Percentiles rank a stretch among this genome's conserved stretches.
phyloP scores from a whole-genome alignment of 2,888 invertebrate species.

The Lycaena phlaeas region DNA sequence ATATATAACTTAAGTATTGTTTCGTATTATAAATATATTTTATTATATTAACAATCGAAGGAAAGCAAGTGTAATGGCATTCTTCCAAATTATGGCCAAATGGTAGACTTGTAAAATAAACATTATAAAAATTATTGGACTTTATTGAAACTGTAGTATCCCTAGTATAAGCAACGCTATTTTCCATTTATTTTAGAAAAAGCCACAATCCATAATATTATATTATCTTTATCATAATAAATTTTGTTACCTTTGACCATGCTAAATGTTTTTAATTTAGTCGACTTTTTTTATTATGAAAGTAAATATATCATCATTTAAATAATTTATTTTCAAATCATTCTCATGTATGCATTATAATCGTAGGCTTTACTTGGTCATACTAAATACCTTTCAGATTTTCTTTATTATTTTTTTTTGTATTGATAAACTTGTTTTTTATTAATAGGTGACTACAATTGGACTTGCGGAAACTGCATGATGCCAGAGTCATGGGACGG shows the following conservation, averaged over 20 bases:
- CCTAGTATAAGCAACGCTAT: no score
- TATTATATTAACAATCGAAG: slow-evolving; percentile 18
- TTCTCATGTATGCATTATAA: no score
- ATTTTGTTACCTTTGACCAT: no score
- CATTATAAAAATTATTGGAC: slow-evolving; percentile 24
- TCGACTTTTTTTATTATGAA: no score
- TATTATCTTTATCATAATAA: no score
- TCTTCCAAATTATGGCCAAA: slow-evolving; percentile 67
- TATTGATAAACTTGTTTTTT: background rate
- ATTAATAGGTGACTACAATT: slow-evolving; percentile 46
- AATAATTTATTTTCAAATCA: no score
- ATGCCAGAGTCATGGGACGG: slow-evolving; percentile 49
- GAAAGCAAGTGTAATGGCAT: slow-evolving; percentile 44
- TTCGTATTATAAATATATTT: slow-evolving; percentile 13
- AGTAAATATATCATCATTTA: no score
- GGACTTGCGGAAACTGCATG: slow-evolving; percentile 47
- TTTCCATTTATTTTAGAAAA: background rate
- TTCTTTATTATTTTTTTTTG: no score
- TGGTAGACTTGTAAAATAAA: slow-evolving; percentile 61
- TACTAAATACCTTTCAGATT: no score
- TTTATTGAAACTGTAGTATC: slow-evolving; percentile 12
- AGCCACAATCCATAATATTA: no score
- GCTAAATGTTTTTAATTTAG: no score
- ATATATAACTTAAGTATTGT: slow-evolving; percentile 4
- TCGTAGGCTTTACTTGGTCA: no score